Evolutionary conservation across 2,888 invertebrate genomes (phyloP).

Genomic region (Epinotia demarniana): DNA sequence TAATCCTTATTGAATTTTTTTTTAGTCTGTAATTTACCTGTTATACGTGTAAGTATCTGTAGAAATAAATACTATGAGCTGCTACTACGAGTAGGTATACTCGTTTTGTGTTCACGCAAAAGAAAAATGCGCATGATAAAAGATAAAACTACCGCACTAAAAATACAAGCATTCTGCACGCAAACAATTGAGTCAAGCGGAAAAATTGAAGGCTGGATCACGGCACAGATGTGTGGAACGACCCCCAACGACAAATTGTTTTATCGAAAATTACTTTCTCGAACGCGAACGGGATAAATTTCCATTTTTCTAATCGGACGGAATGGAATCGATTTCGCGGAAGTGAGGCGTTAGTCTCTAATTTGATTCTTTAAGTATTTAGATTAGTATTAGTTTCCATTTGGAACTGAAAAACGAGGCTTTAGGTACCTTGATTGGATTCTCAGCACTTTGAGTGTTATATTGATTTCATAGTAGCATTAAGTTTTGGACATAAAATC

Average conservation of each 20-base stretch:
- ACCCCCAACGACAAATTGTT: conserved; percentile 79
- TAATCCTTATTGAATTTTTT: no score
- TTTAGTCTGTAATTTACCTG: no score
- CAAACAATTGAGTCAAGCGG: conserved; percentile 53
- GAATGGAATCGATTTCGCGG: conserved; percentile 53
- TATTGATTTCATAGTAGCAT: background rate
- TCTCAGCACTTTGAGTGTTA: conserved; percentile 2
- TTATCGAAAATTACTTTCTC: conserved; percentile 83
- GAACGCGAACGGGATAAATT: conserved; percentile 68
- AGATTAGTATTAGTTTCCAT: conserved; percentile 28
- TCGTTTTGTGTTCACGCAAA: no score
- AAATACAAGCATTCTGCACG: conserved; percentile 30
- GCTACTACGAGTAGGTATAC: no score
- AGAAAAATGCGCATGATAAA: background rate
- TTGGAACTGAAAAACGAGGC: conserved; percentile 12
- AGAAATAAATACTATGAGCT: no score
- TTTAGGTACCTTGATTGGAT: background rate
- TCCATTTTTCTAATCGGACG: conserved; percentile 77
- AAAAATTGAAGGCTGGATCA: conserved; percentile 63
- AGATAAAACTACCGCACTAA: conserved; percentile 15
- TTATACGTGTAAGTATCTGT: no score
- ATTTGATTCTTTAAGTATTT: conserved; percentile 41
- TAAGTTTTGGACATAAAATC: no score
- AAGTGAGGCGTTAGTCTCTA: conserved; percentile 41
- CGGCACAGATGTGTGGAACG: conserved; percentile 79